These are phyloP conservation scores for Pipa parva DNA, from an alignment of 2,113 vertebrate genomes.

Conservation along the genomic window DNA sequence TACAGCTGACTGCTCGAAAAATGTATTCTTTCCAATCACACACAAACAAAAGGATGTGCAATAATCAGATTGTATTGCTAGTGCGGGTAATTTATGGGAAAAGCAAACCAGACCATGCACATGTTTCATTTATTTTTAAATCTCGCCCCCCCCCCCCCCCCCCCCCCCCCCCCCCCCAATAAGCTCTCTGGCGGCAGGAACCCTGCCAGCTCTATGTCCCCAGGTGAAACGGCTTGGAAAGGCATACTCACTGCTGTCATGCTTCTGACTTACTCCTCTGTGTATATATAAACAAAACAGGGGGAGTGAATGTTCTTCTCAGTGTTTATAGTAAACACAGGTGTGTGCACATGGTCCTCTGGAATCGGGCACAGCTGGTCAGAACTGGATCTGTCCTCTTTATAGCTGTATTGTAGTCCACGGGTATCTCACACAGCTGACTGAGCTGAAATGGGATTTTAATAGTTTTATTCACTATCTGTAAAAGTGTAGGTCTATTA, in stretches of 20 bases:
- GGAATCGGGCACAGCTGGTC: not conserved
- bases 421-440: not conserved
- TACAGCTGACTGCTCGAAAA: no score
- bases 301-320: constrained; percentile 14
- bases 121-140: no score
- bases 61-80: no score
- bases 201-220: constrained; percentile 27
- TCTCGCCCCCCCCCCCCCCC: no score
- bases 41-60: no score
- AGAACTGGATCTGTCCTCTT: not conserved
- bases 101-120: no score
- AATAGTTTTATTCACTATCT: no score
- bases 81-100: no score
- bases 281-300: constrained; percentile 9
- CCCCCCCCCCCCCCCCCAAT: not conserved
- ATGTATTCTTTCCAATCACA: no score
- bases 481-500: no score
- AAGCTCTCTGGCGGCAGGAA: not conserved
- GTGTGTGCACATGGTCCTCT: not conserved
- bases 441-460: no score
- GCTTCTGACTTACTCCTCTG: constrained; percentile 9
- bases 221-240: not conserved
- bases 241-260: fast-evolving
- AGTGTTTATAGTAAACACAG: constrained; percentile 46
- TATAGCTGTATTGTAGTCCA: not conserved